phyloP scores from a whole-genome alignment of 2,113 vertebrate species.

The Antechinus flavipes region DNA sequence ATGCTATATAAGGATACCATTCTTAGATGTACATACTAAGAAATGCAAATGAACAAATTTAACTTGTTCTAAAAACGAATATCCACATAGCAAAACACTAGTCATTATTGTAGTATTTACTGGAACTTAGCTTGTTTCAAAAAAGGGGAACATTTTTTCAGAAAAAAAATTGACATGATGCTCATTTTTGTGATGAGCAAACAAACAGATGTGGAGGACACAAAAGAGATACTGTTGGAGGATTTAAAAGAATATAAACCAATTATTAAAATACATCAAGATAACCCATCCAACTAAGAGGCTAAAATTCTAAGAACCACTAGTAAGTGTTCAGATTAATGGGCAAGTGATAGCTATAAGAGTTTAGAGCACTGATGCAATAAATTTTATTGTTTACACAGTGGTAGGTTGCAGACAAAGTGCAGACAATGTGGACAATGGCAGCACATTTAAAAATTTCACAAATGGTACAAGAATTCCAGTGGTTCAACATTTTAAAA shows the following conservation, averaged over 20 bases:
- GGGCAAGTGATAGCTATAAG: constrained; percentile 68
- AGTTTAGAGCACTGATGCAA: constrained; percentile 79
- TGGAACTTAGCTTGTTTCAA: not conserved
- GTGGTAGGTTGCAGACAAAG: constrained; percentile 79
- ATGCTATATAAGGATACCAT: not conserved
- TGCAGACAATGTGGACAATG: constrained; percentile 77
- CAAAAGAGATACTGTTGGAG: not conserved
- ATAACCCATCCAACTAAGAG: not conserved
- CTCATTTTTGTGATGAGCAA: constrained; percentile 23
- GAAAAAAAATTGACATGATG: constrained; percentile 35
- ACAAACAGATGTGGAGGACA: not conserved
- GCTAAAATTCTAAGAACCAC: constrained; percentile 35
- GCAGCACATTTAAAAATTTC: constrained; percentile 79
- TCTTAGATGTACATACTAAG: constrained; percentile 15
- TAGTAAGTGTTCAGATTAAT: constrained; percentile 48
- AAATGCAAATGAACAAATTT: constrained; percentile 4
- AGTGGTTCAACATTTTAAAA: constrained; percentile 82
- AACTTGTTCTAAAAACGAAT: not conserved
- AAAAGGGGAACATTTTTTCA: not conserved
- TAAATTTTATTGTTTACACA: constrained; percentile 85
- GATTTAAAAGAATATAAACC: constrained; percentile 11
- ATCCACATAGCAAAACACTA: not conserved
- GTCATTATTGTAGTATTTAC: not conserved
- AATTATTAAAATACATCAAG: constrained; percentile 51
- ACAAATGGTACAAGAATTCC: constrained; percentile 84